phyloP scores from a whole-genome alignment of 2,797 vertebrate genomes.

The Intellagama lesueurii region DNA sequence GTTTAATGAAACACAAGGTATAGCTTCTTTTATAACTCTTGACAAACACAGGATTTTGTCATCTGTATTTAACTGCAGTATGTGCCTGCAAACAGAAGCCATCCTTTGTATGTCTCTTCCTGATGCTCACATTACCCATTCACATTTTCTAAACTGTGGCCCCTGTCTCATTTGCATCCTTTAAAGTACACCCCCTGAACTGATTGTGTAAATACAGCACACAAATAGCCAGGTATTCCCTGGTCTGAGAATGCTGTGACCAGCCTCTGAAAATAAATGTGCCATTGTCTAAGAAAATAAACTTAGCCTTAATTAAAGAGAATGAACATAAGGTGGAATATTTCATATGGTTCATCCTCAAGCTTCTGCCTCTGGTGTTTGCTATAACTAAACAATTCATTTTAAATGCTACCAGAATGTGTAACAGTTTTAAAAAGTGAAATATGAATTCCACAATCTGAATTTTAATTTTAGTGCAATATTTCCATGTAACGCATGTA shows the following conservation, averaged over 20 bases:
- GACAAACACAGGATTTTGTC: conserved; percentile 65
- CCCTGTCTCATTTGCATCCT: conserved; percentile 60
- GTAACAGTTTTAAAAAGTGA: conserved; percentile 75
- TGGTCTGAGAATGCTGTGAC: conserved; percentile 75
- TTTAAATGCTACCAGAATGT: conserved; percentile 78
- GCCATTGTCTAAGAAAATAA: conserved; percentile 87
- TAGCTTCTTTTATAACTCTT: background rate
- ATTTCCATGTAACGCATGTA: conserved; percentile 93
- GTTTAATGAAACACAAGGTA: conserved; percentile 66
- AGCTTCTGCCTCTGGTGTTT: conserved; percentile 78
- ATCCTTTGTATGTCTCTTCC: conserved; percentile 56
- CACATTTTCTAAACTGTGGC: conserved; percentile 27
- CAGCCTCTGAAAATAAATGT: conserved; percentile 83
- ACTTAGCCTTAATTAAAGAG: conserved; percentile 92
- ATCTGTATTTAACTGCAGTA: conserved; percentile 76
- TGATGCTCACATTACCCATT: conserved; percentile 52
- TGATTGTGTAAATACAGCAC: conserved; percentile 80
- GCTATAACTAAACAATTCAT: conserved; percentile 71
- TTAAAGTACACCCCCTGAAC: conserved; percentile 53
- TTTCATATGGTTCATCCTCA: conserved; percentile 74
- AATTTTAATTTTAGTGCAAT: conserved; percentile 94
- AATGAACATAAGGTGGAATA: conserved; percentile 71
- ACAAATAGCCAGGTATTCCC: conserved; percentile 72
- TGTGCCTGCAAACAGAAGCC: conserved; percentile 72
- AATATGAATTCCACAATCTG: conserved; percentile 78